Evolutionary conservation across 2,888 invertebrate genomes (phyloP).

Genomic region (Cabera pusaria): DNA sequence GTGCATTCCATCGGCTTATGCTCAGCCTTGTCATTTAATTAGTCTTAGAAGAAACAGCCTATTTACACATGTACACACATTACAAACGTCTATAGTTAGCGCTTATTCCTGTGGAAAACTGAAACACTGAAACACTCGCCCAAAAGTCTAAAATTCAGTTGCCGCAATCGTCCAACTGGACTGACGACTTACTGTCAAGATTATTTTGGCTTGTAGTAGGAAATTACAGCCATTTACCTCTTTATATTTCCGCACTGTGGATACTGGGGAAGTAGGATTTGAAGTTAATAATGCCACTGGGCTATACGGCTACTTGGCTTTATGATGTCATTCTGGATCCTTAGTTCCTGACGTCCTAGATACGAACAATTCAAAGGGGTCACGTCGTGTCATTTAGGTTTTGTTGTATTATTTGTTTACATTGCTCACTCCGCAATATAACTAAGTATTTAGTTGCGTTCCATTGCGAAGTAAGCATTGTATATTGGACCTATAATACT

Average conservation of each 20-base stretch:
- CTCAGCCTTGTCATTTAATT: slow-evolving; percentile 10
- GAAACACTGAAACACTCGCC: slow-evolving; percentile 19
- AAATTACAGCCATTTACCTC: slow-evolving; percentile 60
- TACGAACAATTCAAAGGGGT: slow-evolving; percentile 5
- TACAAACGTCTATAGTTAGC: no score
- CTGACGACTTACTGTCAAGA: slow-evolving; percentile 50
- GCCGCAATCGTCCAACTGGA: slow-evolving; percentile 27
- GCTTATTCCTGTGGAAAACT: no score
- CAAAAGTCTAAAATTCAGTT: slow-evolving; percentile 24
- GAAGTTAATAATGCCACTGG: slow-evolving; percentile 30
- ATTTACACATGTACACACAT: no score
- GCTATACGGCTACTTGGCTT: slow-evolving; percentile 30
- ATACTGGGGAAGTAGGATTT: slow-evolving; percentile 29
- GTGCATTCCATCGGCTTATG: no score
- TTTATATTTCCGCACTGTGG: slow-evolving; percentile 44
- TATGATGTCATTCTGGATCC: slow-evolving; percentile 20
- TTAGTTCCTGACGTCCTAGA: slow-evolving; percentile 5
- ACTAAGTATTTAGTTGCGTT: no score
- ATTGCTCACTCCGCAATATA: no score
- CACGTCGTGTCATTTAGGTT: not conserved
- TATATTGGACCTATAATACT: no score
- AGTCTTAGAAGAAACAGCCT: no score
- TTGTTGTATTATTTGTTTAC: no score
- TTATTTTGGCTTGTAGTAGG: slow-evolving; percentile 62
- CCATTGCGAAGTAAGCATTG: no score